Evolutionary conservation across 2,113 vertebrate species (phyloP), one percentile per base, ranked within the genome.

Genomic region (Octodon degus): DNA sequence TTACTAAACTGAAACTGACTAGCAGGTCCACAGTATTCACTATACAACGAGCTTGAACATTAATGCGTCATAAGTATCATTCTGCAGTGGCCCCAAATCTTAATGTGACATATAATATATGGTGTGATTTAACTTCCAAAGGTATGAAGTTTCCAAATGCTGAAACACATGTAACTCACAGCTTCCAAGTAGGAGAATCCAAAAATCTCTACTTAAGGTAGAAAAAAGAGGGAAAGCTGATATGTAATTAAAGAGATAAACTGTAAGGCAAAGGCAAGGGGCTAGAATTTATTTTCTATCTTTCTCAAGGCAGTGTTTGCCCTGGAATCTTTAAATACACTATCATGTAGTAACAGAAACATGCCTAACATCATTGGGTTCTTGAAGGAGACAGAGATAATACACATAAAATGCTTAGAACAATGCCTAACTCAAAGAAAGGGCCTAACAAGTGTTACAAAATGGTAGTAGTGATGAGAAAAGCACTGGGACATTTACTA

Each of bases 1-100:
- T 32, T 65, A 5, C n/a, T 89, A 14, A 92, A 93, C 34, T 55
- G 94, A 47, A 93, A 93, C 50, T 91, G 74, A 30, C 34, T 67
- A 62, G 37, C 90, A 47, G 32, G 2, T 60, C 55, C 22, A 40
- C 1, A 81, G 37, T 65, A 65, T 79, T 83, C 65, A 84, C 40
- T 79, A 89, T 37, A 37, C 27, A 86, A 1, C 79, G 8, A 82
- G 8, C 40, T 62, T 72, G 88, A 81, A 92, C 22, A 86, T 77
- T 77, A 55, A 70, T 2, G 2, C 11, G 60, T 62, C 24, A 1
- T 34, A 79, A 65, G 30, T 72, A 85, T 86, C 67, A 40, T 84
- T 94, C 63, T 19, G 40, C 65, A 20, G 20, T 47, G 16, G 34
- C 72, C 25, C 50, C 67, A 94, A 94, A 93, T 86, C 25, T 5